phyloP scores from a whole-genome alignment of 2,113 vertebrate genomes.

The Procavia capensis region DNA sequence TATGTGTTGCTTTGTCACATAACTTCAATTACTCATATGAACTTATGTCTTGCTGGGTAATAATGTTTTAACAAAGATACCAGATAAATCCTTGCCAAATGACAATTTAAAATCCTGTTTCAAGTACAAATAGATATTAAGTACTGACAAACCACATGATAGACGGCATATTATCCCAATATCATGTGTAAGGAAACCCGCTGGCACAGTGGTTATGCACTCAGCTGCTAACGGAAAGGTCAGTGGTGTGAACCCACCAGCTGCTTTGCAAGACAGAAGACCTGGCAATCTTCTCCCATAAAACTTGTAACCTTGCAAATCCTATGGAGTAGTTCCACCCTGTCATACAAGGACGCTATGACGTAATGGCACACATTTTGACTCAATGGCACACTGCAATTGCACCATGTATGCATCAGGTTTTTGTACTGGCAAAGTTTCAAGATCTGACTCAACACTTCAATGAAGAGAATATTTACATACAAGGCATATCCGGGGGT shows the following conservation, averaged over 20 bases:
- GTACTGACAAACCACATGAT: not conserved
- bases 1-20: not conserved
- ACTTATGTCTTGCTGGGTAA: not conserved
- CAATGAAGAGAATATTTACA: not conserved
- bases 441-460: not conserved
- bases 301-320: not conserved
- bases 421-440: not conserved
- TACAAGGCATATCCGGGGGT: not conserved
- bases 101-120: not conserved
- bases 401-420: not conserved
- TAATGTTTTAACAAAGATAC: slow-evolving; percentile 13
- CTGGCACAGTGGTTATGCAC: not conserved
- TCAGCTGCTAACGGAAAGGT: not conserved
- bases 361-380: no score
- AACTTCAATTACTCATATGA: slow-evolving; percentile 6
- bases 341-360: not conserved
- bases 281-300: no score
- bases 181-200: not conserved
- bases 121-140: slow-evolving; percentile 15
- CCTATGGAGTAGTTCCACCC: not conserved
- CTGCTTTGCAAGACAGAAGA: not conserved
- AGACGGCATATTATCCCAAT: not conserved
- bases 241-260: not conserved
- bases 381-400: not conserved
- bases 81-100: slow-evolving; percentile 24